Base-by-base conservation (phyloP, 2,797 vertebrate genomes). In the Hybognathus amarus region DNA sequence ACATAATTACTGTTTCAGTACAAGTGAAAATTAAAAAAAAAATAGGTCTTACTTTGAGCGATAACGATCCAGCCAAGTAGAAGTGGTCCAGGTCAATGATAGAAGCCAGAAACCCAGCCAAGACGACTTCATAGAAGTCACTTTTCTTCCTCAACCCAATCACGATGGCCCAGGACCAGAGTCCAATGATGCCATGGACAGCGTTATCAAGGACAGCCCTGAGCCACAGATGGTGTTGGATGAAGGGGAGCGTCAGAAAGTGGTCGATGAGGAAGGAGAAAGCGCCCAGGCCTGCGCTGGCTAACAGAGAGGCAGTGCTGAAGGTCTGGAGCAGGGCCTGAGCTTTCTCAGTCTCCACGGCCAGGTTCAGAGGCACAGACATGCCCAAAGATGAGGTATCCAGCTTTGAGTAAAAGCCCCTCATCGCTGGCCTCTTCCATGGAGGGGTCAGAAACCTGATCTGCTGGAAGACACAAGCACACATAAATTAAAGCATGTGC, bases 141-240 rank as follows among this genome's bases (percentile, higher is more conserved):
- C 96, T 97, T 92, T 93, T 98, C 91, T 98, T 98, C 91, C 95
- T 94, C 75, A 98, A 92, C 84, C 98, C 97, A 54, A 95, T 95
- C 64, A 99, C 96, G 30, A 98, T 93, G 0, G 97, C 97, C 98
- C 97, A 99, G 0, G 98, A 98, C 97, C 98, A 99, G 91, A 98
- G 93, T 64, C 97, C 97, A 18, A 99, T 94, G 56, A 96, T 56
- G 0, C 95, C 95, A 0, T 99, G 98, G 1, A 96, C 95, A 1
- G 94, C 93, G 38, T 97, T 99, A 92, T 99, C 98, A 66, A 96
- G 91, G 22, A 94, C 84, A 0, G 97, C 97, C 1, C 96, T 94
- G 77, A 98, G 93, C 98, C 97, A 98, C 88, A 96, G 90, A 84
- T 94, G 96, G 73, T 97, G 94, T 91, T 97, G 97, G 91, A 98